Conservation (phyloP, 2,113 vertebrate species). For the Gopherus flavomarginatus region DNA sequence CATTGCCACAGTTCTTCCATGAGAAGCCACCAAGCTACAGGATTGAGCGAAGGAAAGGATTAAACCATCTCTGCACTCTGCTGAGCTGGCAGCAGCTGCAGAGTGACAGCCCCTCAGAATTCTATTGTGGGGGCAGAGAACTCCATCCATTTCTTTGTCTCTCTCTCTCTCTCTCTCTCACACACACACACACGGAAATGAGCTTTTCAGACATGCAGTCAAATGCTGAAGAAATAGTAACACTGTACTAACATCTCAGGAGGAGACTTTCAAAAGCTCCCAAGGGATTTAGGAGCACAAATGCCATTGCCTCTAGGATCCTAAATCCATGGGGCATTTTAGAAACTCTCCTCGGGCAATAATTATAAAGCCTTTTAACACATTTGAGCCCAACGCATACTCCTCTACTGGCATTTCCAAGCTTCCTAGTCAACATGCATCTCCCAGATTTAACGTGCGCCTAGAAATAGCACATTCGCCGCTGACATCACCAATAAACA, state of each 20-base stretch:
- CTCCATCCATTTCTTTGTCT: no score
- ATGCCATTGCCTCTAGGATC: accelerated
- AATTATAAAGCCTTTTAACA: neutral
- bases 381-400: neutral
- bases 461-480: no score
- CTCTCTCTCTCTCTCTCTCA: no score
- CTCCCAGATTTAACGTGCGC: neutral
- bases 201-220: neutral
- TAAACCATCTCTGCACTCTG: neutral
- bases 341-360: neutral
- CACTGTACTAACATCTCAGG: neutral
- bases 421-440: neutral
- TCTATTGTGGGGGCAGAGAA: neutral
- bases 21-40: constrained; percentile 67
- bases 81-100: neutral
- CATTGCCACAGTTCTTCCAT: constrained; percentile 81
- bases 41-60: neutral
- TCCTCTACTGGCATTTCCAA: neutral
- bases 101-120: neutral
- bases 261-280: neutral
- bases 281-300: neutral
- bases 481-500: no score
- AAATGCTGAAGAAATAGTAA: neutral
- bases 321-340: neutral
- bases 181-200: neutral